A percentile compares a stretch with the other conserved stretches of the same genome.
phyloP scores from a whole-genome alignment of 2,888 invertebrate species.

The Mactromeris polynyma region DNA sequence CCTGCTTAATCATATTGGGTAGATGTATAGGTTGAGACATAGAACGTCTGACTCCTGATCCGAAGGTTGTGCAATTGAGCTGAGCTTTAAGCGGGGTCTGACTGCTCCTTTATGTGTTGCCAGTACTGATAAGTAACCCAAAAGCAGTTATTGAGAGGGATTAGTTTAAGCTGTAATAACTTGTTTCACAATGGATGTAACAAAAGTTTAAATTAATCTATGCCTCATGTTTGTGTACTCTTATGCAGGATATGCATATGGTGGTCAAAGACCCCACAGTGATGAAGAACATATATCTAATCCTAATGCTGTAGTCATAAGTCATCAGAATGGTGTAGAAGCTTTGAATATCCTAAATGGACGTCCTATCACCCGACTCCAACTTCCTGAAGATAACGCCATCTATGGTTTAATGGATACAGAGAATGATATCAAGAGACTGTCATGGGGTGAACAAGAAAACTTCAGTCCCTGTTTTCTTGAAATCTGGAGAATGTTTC shows the following conservation, averaged over 20 bases:
- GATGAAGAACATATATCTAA: conserved; percentile 81
- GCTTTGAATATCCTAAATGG: conserved; percentile 82
- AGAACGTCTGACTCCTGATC: no score
- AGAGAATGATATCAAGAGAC: conserved; percentile 79
- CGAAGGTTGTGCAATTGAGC: no score
- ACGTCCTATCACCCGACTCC: conserved; percentile 80
- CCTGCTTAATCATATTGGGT: no score
- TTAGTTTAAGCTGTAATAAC: no score
- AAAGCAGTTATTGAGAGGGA: no score
- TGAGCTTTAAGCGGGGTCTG: no score
- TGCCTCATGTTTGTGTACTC: neutral
- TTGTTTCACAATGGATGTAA: no score
- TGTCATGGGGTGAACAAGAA: conserved; percentile 78
- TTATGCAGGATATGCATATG: conserved; percentile 81
- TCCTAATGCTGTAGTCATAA: conserved; percentile 82
- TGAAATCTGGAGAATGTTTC: conserved; percentile 78
- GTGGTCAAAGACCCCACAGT: conserved; percentile 83
- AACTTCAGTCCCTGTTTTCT: conserved; percentile 79
- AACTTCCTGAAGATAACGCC: conserved; percentile 73
- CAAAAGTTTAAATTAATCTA: neutral
- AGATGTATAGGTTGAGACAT: no score
- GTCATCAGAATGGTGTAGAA: conserved; percentile 82
- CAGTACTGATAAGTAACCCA: no score
- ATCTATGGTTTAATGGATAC: conserved; percentile 80
- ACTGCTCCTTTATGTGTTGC: no score